Conservation (phyloP, 2,113 vertebrate species). For the Blennius ocellaris region DNA sequence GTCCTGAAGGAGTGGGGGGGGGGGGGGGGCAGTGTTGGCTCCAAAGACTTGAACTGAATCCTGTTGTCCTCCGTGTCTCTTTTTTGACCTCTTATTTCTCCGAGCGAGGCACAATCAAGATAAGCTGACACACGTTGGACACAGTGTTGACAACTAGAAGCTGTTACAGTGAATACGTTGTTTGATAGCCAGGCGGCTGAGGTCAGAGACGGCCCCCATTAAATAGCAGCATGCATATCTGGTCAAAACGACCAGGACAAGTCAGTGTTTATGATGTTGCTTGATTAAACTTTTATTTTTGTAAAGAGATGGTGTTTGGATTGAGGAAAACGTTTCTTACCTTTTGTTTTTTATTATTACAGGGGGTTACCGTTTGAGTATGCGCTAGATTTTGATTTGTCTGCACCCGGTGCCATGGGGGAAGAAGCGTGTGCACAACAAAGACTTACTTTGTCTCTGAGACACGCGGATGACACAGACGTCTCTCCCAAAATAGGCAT, state of each 20-base stretch:
- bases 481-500: constrained; percentile 39
- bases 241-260: constrained; percentile 1
- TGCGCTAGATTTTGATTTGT: constrained; percentile 19
- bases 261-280: constrained; percentile 36
- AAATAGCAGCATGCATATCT: constrained; percentile 23
- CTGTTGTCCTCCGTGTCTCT: constrained; percentile 45
- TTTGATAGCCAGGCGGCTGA: constrained; percentile 33
- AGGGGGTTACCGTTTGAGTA: constrained; percentile 22
- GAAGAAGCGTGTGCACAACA: constrained; percentile 5
- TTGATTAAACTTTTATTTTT: constrained; percentile 25
- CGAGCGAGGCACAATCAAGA: constrained; percentile 39
- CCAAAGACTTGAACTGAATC: constrained; percentile 52
- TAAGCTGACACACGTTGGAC: constrained; percentile 27
- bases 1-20: constrained; percentile 43
- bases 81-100: constrained; percentile 9
- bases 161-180: constrained; percentile 23
- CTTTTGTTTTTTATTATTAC: constrained; percentile 21
- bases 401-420: constrained; percentile 16
- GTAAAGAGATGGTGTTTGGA: constrained; percentile 27
- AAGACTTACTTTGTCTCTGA: constrained; percentile 27
- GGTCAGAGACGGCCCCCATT: constrained; percentile 12
- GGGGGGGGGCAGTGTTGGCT: constrained; percentile 38
- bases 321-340: background rate
- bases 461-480: constrained; percentile 37
- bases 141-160: constrained; percentile 25